Evolutionary conservation across 1,140 invertebrate genomes (phyloP), one percentile per base, ranked within the genome.

Genomic region (Andrena cerasifolii): DNA sequence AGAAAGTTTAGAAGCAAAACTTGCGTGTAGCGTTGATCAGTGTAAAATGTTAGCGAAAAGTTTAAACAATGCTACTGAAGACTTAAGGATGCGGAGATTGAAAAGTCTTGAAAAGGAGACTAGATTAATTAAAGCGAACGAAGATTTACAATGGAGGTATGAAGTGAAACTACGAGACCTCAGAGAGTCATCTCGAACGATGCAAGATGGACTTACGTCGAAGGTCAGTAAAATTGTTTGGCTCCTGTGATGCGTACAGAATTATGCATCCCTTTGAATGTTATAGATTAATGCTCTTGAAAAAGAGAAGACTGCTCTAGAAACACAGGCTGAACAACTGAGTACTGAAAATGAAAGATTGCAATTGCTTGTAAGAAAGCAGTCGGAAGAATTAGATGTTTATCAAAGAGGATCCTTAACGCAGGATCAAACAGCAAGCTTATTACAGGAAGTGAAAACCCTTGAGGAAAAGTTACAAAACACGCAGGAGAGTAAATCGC

Each of bases 391-490:
- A 71, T 54, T 94, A 0, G 67, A 88, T 65, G 80, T 78, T 18
- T 86, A 90, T 76, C 89, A 92, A 63, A 93, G 93, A 86, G 87
- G 86, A 18, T 87, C 89, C 2, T 76, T 92, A 58, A 90, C 91
- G 0, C 90, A 91, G 56, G 89, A 93, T 78, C 93, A 94, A 88
- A 92, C 92, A 6, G 81, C 89, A 3, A 89, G 83, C 26, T 86
- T 94, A 5, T 71, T 94, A 21, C 89, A 93, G 66, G 90, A 94
- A 47, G 73, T 94, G 86, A 93, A 93, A 75, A 90, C 85, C 62
- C 83, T 94, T n/a, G 93, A 95, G 81, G 92, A 94, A 88, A 94
- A 94, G 87, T 84, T 95, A 47, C 89, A 93, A 56, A 91, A 87
- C 33, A 90, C 93, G 4, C 86, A 93, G 40, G 93, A 93, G 49